These are phyloP conservation scores for Zapus hudsonius DNA, from an alignment of 2,113 vertebrate genomes.

Conservation along the genomic window DNA sequence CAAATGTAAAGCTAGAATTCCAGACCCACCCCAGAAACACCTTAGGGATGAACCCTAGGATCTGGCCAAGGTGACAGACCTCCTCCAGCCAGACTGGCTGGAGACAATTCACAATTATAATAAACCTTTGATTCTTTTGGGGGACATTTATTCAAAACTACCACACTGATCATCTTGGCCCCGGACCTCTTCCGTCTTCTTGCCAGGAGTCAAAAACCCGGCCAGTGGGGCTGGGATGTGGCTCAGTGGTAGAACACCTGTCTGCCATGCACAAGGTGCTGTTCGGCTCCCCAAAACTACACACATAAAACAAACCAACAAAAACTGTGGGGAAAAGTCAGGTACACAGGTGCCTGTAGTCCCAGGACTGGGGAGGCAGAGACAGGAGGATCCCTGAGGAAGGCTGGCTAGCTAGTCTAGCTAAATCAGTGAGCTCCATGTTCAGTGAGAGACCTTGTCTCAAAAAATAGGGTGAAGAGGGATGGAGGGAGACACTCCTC, in stretches of 20 bases:
- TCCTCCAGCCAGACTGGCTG: too few species aligned
- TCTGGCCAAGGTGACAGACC: too few species aligned
- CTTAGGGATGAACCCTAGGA: too few species aligned
- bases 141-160: too few species aligned
- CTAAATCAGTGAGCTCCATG: too few species aligned
- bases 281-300: not conserved
- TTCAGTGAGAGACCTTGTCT: not conserved
- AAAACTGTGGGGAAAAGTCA: not conserved
- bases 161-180: conserved; percentile 8
- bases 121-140: not conserved
- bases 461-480: too few species aligned
- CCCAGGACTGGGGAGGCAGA: not conserved
- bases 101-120: not conserved
- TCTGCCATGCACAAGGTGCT: too few species aligned
- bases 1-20: too few species aligned
- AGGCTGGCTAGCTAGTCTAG: too few species aligned
- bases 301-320: not conserved
- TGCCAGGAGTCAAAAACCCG: not conserved
- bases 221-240: not conserved
- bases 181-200: not conserved
- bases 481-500: too few species aligned
- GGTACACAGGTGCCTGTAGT: not conserved
- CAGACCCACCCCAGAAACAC: too few species aligned
- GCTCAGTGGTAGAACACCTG: not conserved
- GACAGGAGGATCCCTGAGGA: not conserved